A percentile compares a stretch with the other conserved stretches of the same genome.
phyloP scores from a whole-genome alignment of 2,797 vertebrate species.

The Lindbergichthys nudifrons region DNA sequence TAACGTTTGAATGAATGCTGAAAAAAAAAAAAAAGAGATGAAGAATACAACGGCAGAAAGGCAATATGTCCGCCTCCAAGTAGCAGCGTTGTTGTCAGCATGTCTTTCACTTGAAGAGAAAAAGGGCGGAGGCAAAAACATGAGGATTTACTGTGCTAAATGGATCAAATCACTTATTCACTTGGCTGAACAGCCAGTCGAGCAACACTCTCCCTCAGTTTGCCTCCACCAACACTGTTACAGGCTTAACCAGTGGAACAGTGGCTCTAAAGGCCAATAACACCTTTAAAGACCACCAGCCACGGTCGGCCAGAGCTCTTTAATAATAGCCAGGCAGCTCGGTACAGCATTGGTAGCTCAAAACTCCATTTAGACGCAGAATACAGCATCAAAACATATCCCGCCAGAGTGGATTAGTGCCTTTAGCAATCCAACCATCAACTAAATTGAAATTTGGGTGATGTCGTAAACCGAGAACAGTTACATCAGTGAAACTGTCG shows the following conservation, averaged over 20 bases:
- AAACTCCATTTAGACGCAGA: constrained; percentile 27
- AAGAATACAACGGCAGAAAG: neutral
- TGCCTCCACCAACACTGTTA: constrained; percentile 1
- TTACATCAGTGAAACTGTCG: constrained; percentile 44
- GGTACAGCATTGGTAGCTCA: neutral
- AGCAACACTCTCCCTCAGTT: neutral
- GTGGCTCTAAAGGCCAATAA: neutral
- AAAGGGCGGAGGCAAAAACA: neutral
- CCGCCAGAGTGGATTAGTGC: constrained; percentile 44
- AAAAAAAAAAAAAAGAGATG: neutral
- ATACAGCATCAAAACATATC: constrained; percentile 34
- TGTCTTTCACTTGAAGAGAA: neutral
- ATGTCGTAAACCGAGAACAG: constrained; percentile 35
- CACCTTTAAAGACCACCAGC: neutral
- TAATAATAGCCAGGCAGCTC: neutral
- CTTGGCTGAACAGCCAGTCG: constrained; percentile 1
- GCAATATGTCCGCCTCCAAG: neutral
- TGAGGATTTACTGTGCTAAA: neutral
- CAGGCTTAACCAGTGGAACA: constrained; percentile 11
- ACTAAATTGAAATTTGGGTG: constrained; percentile 57
- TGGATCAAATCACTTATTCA: neutral
- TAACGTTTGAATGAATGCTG: neutral
- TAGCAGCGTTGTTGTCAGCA: neutral
- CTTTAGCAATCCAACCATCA: constrained; percentile 47
- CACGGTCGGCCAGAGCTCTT: neutral